Evolutionary conservation across 2,797 vertebrate species (phyloP), one percentile per base, ranked within the genome.

Genomic region (Diceros bicornis): DNA sequence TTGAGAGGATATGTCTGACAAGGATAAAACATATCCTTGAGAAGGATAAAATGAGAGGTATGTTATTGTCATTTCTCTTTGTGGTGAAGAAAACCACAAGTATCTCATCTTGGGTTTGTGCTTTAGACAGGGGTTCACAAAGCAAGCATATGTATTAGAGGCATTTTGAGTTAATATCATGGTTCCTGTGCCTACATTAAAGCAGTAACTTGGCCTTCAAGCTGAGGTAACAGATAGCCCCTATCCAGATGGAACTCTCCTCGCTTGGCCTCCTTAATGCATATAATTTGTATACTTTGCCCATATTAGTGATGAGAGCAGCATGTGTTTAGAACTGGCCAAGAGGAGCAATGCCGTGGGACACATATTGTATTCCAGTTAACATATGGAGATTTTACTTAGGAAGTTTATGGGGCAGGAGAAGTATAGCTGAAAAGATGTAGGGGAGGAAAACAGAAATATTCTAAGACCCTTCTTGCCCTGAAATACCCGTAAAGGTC

Each of bases 131-230:
- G 13, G 5, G 9, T 87, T 89, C 61, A 66, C 57, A 93, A 94
- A 93, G 18, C 41, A 72, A 94, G 37, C 17, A 50, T 23, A 59
- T 34, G 7, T 37, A 32, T 75, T 34, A 82, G 78, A 96, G 41
- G 25, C 25, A 78, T 87, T 96, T 83, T 89, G 6, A 82, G 14
- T 87, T 89, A 96, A 57, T 81, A 44, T 82, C 25, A 64, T 84
- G 47, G 11, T 84, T 96, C 16, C 21, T 61, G 18, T 79, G 17
- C 23, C n/a, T 92, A 71, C 34, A 77, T 47, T 79, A 79, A 92
- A 82, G 59, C 34, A 77, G 27, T 74, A 84, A 83, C 47, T 62
- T 87, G 34, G 34, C 23, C 16, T 92, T 88, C 93, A 96, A 92
- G 74, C 23, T 87, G 13, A 92, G 68, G 5, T 72, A 84, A 93